These are phyloP conservation scores for Corapipo altera DNA, from an alignment of 2,113 vertebrate genomes.

Conservation along the genomic window DNA sequence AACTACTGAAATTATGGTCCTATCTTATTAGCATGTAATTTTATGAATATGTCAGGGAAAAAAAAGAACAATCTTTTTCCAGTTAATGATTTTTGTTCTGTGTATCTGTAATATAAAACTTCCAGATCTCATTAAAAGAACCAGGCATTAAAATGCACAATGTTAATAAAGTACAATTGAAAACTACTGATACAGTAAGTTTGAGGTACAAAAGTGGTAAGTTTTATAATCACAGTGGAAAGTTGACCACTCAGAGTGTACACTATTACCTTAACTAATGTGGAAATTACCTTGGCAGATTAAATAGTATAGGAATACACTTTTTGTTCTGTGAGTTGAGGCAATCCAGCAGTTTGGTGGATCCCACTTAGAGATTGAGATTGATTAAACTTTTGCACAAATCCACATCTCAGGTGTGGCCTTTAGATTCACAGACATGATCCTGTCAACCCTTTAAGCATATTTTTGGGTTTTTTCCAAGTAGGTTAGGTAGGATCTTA, in stretches of 20 bases:
- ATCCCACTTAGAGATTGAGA: background rate
- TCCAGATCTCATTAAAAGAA: constrained; percentile 64
- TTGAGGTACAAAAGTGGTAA: background rate
- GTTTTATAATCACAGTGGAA: background rate
- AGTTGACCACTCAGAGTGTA: background rate
- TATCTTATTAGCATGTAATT: constrained; percentile 62
- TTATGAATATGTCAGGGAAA: constrained; percentile 23
- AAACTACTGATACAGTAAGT: constrained; percentile 48
- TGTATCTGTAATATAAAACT: constrained; percentile 48
- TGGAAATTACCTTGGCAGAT: background rate
- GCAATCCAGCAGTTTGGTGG: background rate
- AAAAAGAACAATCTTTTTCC: background rate
- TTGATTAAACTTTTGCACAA: background rate
- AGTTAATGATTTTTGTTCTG: constrained; percentile 53
- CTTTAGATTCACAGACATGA: background rate
- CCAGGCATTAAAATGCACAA: constrained; percentile 47
- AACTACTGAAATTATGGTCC: constrained; percentile 50
- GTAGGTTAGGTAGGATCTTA: background rate
- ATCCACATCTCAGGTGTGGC: background rate
- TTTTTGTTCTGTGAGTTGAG: background rate
- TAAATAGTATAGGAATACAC: background rate
- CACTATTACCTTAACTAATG: background rate
- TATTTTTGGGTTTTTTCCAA: background rate
- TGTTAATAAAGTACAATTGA: constrained; percentile 42
- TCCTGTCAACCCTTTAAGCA: background rate